Base-by-base conservation (phyloP, 1,140 invertebrate genomes). In the Liolophura sinensis region DNA sequence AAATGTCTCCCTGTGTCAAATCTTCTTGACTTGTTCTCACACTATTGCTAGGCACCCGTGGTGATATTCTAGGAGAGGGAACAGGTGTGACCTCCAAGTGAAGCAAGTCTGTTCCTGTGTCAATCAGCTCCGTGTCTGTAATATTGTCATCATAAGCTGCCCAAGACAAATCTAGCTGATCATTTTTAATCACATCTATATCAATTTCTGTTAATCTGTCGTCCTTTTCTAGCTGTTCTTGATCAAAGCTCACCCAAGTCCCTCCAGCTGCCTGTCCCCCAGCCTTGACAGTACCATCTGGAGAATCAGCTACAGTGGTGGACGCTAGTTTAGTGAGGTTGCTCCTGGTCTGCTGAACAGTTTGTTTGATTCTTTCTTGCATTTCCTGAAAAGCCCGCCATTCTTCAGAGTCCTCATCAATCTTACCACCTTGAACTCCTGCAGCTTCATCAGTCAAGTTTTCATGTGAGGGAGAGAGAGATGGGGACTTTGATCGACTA, bases 311-410 rank as follows among this genome's bases (percentile, higher is more conserved):
- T 68, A 60, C 74, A 16, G 76, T 74, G 48, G 72, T 69, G 18
- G 71, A 67, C 24, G 72, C 74, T 31, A 84, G 74, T 72, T 85
- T 84, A 47, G 74, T 76, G 48, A 86, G 67, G 67, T 71, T 79
- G 51, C 67, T 73, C 72, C 84, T 79, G 24, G 83, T 82, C 71
- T 84, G 81, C 40, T 75, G 68, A 18, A 85, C 76, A 69, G 82
- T 82, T 49, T 78, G 72, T 64, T 85, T 79, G 57, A 84, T 84
- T 67, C 80, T 78, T 56, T 82, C 82, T 62, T 84, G 82, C 74
- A 86, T 81, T 71, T 83, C 77, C 62, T 82, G 76, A 71, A 86
- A 86, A 60, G 77, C 81, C 68, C 83, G 78, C 84, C 84, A 86
- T 75, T 85, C 84, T 72, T 85, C 85, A 11, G 82, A 82, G 62